Conservation (phyloP, 1,140 invertebrate species). For the Lineus longissimus region DNA sequence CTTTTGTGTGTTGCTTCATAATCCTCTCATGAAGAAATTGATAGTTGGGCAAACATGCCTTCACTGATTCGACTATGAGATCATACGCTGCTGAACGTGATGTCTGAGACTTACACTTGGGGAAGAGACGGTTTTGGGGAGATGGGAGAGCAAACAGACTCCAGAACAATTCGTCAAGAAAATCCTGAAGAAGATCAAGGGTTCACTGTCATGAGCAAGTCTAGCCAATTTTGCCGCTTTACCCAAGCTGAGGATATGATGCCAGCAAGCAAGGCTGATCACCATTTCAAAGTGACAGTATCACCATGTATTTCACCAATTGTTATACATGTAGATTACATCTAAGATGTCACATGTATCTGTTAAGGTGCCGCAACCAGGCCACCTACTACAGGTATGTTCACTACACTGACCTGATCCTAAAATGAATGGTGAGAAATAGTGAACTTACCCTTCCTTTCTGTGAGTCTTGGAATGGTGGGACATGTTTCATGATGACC, state of each 20-base stretch:
- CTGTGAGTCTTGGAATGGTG: conserved; percentile 76
- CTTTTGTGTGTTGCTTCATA: conserved; percentile 78
- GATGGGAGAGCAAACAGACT: conserved; percentile 86
- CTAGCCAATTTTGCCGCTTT: too few relatives aligned
- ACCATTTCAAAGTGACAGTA: too few relatives aligned
- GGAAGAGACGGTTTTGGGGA: conserved; percentile 76
- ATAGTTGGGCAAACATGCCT: conserved; percentile 81
- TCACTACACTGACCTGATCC: too few relatives aligned
- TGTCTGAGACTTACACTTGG: conserved; percentile 86
- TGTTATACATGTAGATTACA: too few relatives aligned
- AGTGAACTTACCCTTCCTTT: conserved; percentile 62
- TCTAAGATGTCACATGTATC: too few relatives aligned
- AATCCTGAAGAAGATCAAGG: conserved; percentile 28
- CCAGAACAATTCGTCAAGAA: conserved; percentile 69
- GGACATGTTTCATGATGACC: conserved; percentile 81
- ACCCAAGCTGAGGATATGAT: too few relatives aligned
- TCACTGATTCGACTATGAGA: conserved; percentile 79
- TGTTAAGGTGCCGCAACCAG: too few relatives aligned
- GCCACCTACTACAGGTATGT: too few relatives aligned
- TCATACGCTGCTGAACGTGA: conserved; percentile 86
- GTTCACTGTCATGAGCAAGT: not conserved
- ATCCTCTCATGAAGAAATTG: conserved; percentile 76
- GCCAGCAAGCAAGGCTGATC: too few relatives aligned
- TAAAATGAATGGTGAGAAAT: too few relatives aligned
- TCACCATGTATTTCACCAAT: too few relatives aligned